Percentiles rank a stretch among this genome's conserved stretches.
Evolutionary conservation across 2,888 invertebrate genomes (phyloP).

Genomic region (Epistrophe eligans): DNA sequence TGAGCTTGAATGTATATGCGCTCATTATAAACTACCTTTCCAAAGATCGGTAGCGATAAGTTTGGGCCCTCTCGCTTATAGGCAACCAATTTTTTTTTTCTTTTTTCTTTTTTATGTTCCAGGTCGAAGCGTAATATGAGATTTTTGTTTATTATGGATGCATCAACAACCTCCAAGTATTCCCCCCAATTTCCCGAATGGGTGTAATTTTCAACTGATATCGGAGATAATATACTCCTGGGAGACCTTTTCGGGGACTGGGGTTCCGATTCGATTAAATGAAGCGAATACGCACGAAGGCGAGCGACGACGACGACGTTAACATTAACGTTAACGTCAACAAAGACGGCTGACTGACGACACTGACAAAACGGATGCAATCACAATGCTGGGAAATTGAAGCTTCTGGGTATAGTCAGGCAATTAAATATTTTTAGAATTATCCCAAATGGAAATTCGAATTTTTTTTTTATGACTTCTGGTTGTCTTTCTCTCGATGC

Average conservation of each 20-base stretch:
- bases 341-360: not conserved
- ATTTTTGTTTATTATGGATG: constrained; percentile 62
- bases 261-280: constrained; percentile 57
- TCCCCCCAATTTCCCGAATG: constrained; percentile 7
- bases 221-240: constrained; percentile 73
- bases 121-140: constrained; percentile 60
- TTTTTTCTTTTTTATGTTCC: constrained; percentile 18
- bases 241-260: constrained; percentile 52
- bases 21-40: constrained; percentile 47
- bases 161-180: constrained; percentile 26
- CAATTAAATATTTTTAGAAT: constrained; percentile 69
- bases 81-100: constrained; percentile 25
- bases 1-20: constrained; percentile 14
- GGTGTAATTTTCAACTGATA: constrained; percentile 54
- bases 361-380: constrained; percentile 26
- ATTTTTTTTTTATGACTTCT: constrained; percentile 38
- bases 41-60: constrained; percentile 69
- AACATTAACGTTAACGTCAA: not conserved
- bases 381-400: constrained; percentile 30
- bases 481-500: constrained; percentile 4
- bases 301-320: not conserved
- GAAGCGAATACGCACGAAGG: constrained; percentile 43
- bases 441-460: constrained; percentile 68
- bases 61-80: constrained; percentile 15
- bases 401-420: constrained; percentile 69